Conservation (phyloP, 2,888 invertebrate species). For the Tetramorium bicarinatum region DNA sequence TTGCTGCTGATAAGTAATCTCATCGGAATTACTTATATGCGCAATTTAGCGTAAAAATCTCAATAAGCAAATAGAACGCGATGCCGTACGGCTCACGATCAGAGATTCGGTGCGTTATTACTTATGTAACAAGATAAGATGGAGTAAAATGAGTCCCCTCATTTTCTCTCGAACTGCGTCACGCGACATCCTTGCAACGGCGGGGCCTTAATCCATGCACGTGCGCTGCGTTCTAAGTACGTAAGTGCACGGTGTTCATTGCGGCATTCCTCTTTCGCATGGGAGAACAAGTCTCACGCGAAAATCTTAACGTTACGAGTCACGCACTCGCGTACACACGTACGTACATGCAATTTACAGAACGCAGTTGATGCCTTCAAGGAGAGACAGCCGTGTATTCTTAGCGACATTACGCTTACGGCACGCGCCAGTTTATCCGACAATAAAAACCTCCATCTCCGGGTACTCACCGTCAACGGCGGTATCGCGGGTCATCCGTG, state of each 20-base stretch:
- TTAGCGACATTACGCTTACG: conserved; percentile 27
- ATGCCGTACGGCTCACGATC: background rate
- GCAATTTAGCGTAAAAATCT: background rate
- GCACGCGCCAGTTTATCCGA: conserved; percentile 37
- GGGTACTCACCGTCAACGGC: conserved; percentile 61
- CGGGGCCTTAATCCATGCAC: background rate
- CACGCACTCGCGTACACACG: background rate
- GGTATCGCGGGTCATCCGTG: conserved; percentile 30
- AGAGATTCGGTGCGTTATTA: background rate
- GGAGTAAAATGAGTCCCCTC: background rate
- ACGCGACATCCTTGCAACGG: conserved; percentile 2
- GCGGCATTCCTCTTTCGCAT: background rate
- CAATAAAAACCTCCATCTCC: conserved; percentile 25
- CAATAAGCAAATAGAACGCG: background rate
- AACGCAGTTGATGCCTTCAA: conserved; percentile 38
- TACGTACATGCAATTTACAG: conserved; percentile 29
- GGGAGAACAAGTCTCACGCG: conserved; percentile 1
- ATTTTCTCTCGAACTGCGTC: background rate
- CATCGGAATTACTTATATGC: background rate
- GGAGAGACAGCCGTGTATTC: conserved; percentile 41
- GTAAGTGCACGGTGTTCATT: background rate
- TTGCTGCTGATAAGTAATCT: background rate
- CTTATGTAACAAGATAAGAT: background rate
- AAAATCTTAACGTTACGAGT: conserved; percentile 23
- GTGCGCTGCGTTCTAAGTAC: conserved; percentile 6